A percentile compares a stretch with the other conserved stretches of the same genome.
Evolutionary conservation across 2,797 vertebrate genomes (phyloP).

Genomic region (Notolabrus celidotus): DNA sequence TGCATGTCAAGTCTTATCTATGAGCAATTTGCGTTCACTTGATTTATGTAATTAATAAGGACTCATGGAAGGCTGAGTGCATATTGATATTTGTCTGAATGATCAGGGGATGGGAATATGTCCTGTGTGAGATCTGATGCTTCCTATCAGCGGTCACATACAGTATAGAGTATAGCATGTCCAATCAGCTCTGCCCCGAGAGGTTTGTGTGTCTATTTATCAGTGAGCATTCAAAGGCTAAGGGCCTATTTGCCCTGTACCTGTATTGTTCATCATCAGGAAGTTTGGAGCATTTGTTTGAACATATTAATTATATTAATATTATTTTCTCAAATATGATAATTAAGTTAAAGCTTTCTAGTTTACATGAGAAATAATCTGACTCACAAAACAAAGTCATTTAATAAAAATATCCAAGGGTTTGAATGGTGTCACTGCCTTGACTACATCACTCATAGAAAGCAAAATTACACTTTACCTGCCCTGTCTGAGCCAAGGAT

Average conservation of each 20-base stretch:
- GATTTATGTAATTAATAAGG: conserved; percentile 56
- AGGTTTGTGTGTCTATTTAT: not conserved
- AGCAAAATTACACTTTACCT: not conserved
- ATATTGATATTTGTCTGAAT: conserved; percentile 53
- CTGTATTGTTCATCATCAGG: too few species aligned
- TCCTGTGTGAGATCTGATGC: conserved; percentile 17
- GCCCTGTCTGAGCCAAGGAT: conserved; percentile 22
- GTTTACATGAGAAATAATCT: too few species aligned
- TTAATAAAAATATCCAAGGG: too few species aligned
- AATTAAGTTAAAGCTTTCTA: too few species aligned
- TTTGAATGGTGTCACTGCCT: too few species aligned
- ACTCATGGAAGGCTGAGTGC: conserved; percentile 14
- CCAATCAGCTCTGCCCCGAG: conserved; percentile 11
- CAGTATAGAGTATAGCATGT: not conserved
- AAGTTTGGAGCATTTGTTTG: too few species aligned
- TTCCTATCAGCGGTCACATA: conserved; percentile 17
- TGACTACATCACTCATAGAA: not conserved
- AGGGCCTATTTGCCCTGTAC: too few species aligned
- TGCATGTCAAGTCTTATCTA: conserved; percentile 7
- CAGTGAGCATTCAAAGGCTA: not conserved
- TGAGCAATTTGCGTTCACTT: conserved; percentile 51
- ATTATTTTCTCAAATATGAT: too few species aligned
- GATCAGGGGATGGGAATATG: conserved; percentile 10
- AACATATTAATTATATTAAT: too few species aligned
- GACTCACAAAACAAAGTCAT: too few species aligned